Conservation (phyloP, 2,797 vertebrate species). For the Okamejei kenojei region DNA sequence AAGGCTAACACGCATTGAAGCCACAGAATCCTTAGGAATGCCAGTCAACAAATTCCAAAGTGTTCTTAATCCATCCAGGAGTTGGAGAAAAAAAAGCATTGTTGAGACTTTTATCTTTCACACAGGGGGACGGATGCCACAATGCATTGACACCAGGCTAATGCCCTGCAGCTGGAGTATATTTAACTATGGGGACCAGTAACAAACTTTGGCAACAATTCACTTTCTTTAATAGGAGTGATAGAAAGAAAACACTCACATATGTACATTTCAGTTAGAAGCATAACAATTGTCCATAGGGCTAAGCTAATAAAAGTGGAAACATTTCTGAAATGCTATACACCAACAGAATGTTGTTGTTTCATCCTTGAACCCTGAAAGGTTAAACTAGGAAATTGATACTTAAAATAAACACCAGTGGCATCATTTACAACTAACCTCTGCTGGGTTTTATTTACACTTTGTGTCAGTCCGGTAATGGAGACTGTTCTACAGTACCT, state of each 20-base stretch:
- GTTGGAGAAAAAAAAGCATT: background rate
- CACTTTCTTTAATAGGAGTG: background rate
- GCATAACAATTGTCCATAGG: slow-evolving; percentile 28
- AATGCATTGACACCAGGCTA: slow-evolving; percentile 9
- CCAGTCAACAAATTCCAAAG: background rate
- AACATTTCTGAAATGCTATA: slow-evolving; percentile 25
- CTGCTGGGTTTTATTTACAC: slow-evolving; percentile 21
- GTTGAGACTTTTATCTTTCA: background rate
- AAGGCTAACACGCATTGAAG: background rate
- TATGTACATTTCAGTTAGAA: slow-evolving; percentile 28
- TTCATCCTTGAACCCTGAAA: slow-evolving; percentile 30
- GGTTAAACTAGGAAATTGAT: slow-evolving; percentile 25
- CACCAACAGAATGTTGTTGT: background rate
- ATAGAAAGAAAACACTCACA: slow-evolving; percentile 31
- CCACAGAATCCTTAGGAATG: no score
- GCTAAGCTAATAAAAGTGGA: slow-evolving; percentile 24
- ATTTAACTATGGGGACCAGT: background rate
- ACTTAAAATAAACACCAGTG: slow-evolving; percentile 32
- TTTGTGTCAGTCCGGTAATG: slow-evolving; percentile 35
- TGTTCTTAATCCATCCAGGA: background rate
- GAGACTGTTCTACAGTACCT: slow-evolving; percentile 50
- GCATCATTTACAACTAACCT: slow-evolving; percentile 32
- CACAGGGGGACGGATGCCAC: background rate
- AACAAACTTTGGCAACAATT: slow-evolving; percentile 29
- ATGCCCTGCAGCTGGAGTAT: slow-evolving; percentile 27